Evolutionary conservation across 1,140 invertebrate species (phyloP).

Genomic region (Formica exsecta): DNA sequence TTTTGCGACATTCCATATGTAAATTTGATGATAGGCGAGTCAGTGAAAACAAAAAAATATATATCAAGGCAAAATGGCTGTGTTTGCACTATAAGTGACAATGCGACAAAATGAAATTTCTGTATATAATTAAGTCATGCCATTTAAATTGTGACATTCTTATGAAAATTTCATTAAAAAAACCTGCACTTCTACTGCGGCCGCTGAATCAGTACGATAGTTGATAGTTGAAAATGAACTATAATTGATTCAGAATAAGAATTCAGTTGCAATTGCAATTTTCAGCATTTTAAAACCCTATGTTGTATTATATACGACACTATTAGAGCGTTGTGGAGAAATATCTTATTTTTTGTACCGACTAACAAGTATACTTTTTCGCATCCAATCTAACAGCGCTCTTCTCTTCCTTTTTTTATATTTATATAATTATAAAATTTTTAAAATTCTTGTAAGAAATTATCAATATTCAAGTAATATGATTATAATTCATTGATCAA

Average conservation of each 20-base stretch:
- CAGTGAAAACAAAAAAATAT: too few species aligned
- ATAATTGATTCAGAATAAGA: conserved; percentile 6
- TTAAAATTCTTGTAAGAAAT: conserved; percentile 4
- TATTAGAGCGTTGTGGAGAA: not conserved
- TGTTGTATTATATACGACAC: not conserved
- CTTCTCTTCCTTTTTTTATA: not conserved
- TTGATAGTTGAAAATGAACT: conserved; percentile 14
- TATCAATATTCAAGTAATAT: not conserved
- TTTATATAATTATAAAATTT: not conserved
- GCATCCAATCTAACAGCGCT: not conserved
- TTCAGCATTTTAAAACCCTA: not conserved
- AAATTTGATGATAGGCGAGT: too few species aligned
- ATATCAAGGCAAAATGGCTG: too few species aligned
- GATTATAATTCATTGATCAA: not conserved
- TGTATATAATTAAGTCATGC: too few species aligned
- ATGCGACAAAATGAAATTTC: not conserved
- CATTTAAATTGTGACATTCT: not conserved
- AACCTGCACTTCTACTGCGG: not conserved
- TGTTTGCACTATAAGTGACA: not conserved
- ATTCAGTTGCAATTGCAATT: not conserved
- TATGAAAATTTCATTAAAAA: conserved; percentile 29
- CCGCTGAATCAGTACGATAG: too few species aligned
- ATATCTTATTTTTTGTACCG: not conserved
- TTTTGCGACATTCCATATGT: too few species aligned
- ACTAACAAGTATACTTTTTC: not conserved